Base-by-base conservation (phyloP, 2,888 invertebrate genomes). In the Chalcosyrphus nemorum region DNA sequence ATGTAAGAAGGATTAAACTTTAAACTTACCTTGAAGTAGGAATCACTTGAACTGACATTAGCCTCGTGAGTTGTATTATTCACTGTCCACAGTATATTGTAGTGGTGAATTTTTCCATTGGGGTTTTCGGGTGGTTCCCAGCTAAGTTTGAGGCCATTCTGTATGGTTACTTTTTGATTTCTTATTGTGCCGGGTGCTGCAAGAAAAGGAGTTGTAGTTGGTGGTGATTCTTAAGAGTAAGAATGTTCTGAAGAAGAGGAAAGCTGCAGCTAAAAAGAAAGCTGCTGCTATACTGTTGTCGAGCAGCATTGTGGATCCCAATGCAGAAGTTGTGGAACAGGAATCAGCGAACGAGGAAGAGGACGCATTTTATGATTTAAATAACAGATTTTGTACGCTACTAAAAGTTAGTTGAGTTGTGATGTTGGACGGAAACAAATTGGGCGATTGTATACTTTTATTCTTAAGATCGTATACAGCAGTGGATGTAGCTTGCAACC, bases 121-220 rank as follows among this genome's bases (percentile, higher is more conserved):
- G 91, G 89, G 71, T 90, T 90, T 13, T 87, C 59, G 1, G 92
- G 92, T 2, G 91, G 90, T 74, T 90, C 89, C 92, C 92, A 92
- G 13, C 88, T 87, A 2, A 92, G 71, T 68, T 90, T 90, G 2
- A 91, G 86, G 1, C 91, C 92, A 86, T 90, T 88, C 45, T 90
- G 88, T 29, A 88, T 89, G 0, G 88, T 88, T 4, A 91, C 82
- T 9, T 88, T 89, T 5, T 90, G 90, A 65, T 91, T 90, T 77
- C 88, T 89, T 2, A 92, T 89, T 2, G 92, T 90, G 6, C 92
- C 91, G 2, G 92, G 92, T 32, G 91, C 91, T 91, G 59, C 11
- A 75, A 32, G 52, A 7, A 32, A 29, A 17, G 24, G 3, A 45
- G 1, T n/a, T n/a, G n/a, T n/a, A n/a, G n/a, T n/a, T n/a, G 19